Base-by-base conservation (phyloP, 2,888 invertebrate genomes). In the Blera fallax region DNA sequence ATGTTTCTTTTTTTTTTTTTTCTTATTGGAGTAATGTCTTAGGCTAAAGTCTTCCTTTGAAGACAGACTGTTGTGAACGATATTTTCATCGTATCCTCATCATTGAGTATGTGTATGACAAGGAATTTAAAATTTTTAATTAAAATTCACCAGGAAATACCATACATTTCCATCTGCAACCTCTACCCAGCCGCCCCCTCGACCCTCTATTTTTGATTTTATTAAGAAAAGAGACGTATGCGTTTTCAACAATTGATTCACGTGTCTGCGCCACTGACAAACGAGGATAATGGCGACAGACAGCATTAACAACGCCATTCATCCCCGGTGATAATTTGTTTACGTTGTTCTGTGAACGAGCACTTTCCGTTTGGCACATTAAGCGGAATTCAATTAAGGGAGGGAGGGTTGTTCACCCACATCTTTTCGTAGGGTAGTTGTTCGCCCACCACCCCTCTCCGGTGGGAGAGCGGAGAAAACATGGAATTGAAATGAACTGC, bases 401-500 rank as follows among this genome's bases (percentile, higher is more conserved):
- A 7, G 27, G 14, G 32, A 8, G 21, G 37, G 7, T 14, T 32
- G 34, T 8, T 11, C 24, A 24, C 45, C 27, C n/a, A n/a, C n/a
- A n/a, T n/a, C n/a, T n/a, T n/a, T n/a, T n/a, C n/a, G n/a, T n/a
- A n/a, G n/a, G n/a, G n/a, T n/a, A n/a, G 7, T 14, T 32, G 34
- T 8, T 11, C 24, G 18, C 45, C 27, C 11, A 29, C 45, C 52
- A 16, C 24, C 5, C 32, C 27, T 6, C 27, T 27, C 37, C 37
- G 21, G 11, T 27, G 5, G 14, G 10, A 27, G 6, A 4, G 5
- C 58, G 45, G n/a, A 87, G 32, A 54, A 67, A 81, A 85, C 79
- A 79, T 58, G 40, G 67, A 84, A 87, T 87, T 67, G 85, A 83
- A 88, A 88, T 88, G 87, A 79, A 87, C 87, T 87, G 74, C 87